phyloP scores from a whole-genome alignment of 2,888 invertebrate genomes.

The Patella caerulea region DNA sequence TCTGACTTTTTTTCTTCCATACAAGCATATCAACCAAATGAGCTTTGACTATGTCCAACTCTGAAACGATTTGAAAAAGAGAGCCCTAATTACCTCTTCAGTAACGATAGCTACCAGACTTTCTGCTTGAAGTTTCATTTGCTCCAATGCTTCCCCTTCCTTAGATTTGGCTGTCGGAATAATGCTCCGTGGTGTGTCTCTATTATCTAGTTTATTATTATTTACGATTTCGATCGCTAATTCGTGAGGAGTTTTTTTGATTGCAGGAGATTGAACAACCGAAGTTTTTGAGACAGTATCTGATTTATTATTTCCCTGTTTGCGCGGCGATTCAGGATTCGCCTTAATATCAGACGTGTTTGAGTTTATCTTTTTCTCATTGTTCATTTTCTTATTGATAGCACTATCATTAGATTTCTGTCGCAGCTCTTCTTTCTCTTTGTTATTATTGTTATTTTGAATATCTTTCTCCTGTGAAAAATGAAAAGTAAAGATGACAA shows the following conservation, averaged over 20 bases:
- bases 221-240: background rate
- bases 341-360: conserved; percentile 23
- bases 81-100: conserved; percentile 77
- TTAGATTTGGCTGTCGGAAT: background rate
- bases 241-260: background rate
- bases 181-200: background rate
- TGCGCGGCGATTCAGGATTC: conserved; percentile 8
- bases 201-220: background rate
- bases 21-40: too few relatives aligned
- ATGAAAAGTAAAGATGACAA: background rate
- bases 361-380: conserved; percentile 24
- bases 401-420: conserved; percentile 18
- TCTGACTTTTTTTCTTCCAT: too few relatives aligned
- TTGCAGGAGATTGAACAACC: background rate
- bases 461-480: background rate
- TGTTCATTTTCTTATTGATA: conserved; percentile 37
- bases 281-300: background rate
- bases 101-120: conserved; percentile 84
- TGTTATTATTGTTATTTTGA: conserved; percentile 17
- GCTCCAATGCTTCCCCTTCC: conserved; percentile 50
- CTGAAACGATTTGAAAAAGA: too few relatives aligned
- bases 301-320: conserved; percentile 4
- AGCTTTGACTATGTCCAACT: too few relatives aligned
- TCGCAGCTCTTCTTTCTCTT: conserved; percentile 21
- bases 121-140: conserved; percentile 76